A percentile compares a stretch with the other conserved stretches of the same genome.
Evolutionary conservation across 2,113 vertebrate genomes (phyloP).

Genomic region (Acrocephalus kingi): DNA sequence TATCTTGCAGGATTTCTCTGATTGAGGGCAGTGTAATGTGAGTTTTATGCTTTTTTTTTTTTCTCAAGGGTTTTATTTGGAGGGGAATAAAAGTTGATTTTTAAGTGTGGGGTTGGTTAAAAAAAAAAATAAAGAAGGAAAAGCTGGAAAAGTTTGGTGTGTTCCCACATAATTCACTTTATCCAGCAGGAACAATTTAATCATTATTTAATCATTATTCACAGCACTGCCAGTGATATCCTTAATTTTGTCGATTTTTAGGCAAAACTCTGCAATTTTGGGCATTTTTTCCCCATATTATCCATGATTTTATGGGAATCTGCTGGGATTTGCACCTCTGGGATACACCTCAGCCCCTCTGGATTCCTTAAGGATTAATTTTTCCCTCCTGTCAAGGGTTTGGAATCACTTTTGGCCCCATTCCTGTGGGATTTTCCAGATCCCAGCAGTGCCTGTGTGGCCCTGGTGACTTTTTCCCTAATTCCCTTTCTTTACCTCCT

Average conservation of each 20-base stretch:
- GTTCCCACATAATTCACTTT: not conserved
- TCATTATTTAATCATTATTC: no score
- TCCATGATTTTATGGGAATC: not conserved
- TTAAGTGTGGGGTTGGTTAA: not conserved
- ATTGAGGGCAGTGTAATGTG: fast-evolving
- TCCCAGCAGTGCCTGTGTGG: not conserved
- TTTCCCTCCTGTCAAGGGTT: not conserved
- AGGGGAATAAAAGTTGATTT: not conserved
- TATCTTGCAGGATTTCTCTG: fast-evolving
- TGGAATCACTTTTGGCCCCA: not conserved
- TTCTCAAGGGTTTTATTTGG: not conserved
- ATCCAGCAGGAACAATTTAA: not conserved
- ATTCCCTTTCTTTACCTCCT: not conserved
- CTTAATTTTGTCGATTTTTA: not conserved
- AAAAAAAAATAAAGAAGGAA: not conserved
- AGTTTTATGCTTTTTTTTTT: not conserved
- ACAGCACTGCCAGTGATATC: fast-evolving
- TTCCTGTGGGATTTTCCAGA: not conserved
- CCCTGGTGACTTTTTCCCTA: not conserved
- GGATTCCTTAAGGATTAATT: fast-evolving
- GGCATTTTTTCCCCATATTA: not conserved
- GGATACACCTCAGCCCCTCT: not conserved
- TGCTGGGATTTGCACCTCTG: not conserved
- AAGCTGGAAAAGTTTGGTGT: not conserved
- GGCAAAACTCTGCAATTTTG: not conserved